A percentile compares a stretch with the other conserved stretches of the same genome.
Evolutionary conservation across 2,113 vertebrate species (phyloP).

Genomic region (Azemiops feae): DNA sequence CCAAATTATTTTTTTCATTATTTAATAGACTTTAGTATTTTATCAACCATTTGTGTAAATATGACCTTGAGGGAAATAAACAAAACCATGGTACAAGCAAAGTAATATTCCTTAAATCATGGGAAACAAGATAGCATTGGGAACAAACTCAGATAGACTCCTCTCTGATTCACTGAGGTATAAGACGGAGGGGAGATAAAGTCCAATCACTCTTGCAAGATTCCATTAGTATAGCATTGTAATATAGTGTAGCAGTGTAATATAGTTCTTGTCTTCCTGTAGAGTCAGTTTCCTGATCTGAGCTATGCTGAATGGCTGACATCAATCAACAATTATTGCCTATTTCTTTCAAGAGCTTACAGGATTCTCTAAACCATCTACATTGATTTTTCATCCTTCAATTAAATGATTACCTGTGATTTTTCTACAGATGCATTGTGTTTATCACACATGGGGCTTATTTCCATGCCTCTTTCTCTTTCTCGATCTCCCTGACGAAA

Average conservation of each 20-base stretch:
- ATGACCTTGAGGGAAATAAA: not conserved
- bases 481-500: slow-evolving; percentile 96
- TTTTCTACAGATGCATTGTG: slow-evolving; percentile 98
- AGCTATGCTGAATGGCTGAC: not conserved
- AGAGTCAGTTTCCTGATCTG: not conserved
- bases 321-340: not conserved
- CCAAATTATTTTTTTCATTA: not conserved
- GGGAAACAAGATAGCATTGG: not conserved
- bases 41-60: not conserved
- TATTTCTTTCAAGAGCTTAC: not conserved
- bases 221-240: not conserved
- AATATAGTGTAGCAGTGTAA: not conserved
- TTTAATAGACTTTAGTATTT: not conserved
- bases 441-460: slow-evolving; percentile 99
- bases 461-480: slow-evolving; percentile 97
- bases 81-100: not conserved
- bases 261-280: not conserved
- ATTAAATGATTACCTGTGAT: slow-evolving; percentile 81
- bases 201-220: not conserved
- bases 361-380: not conserved
- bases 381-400: not conserved
- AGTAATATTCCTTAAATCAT: not conserved
- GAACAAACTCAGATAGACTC: not conserved
- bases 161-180: not conserved
- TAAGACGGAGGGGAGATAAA: not conserved